A percentile compares a stretch with the other conserved stretches of the same genome.
phyloP scores from a whole-genome alignment of 1,140 invertebrate genomes.

The Calephelis nemesis region DNA sequence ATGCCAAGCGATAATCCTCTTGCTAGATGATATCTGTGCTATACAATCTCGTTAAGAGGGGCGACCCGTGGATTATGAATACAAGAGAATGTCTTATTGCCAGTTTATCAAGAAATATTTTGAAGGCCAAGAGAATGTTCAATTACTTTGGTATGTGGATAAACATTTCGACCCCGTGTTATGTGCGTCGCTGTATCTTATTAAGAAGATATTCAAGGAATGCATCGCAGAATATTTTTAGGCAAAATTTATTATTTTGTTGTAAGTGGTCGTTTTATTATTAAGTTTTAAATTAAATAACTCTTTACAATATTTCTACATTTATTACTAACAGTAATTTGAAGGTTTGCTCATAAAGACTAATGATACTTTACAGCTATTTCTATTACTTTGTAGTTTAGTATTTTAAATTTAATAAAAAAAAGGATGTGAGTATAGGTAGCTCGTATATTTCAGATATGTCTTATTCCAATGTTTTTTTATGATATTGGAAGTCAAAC shows the following conservation, averaged over 20 bases:
- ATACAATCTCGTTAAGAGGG: slow-evolving; percentile 33
- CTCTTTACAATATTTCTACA: too few relatives aligned
- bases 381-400: too few relatives aligned
- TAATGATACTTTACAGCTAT: too few relatives aligned
- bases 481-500: too few relatives aligned
- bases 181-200: slow-evolving; percentile 22
- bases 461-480: too few relatives aligned
- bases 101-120: slow-evolving; percentile 63
- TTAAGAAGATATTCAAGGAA: slow-evolving; percentile 6
- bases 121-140: slow-evolving; percentile 60
- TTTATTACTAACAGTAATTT: too few relatives aligned
- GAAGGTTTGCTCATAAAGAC: too few relatives aligned
- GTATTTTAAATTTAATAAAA: too few relatives aligned
- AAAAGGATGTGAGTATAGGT: too few relatives aligned
- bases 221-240: not conserved
- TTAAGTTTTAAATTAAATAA: too few relatives aligned
- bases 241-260: not conserved
- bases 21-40: not conserved
- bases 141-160: slow-evolving; percentile 60
- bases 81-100: slow-evolving; percentile 55
- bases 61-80: slow-evolving; percentile 52
- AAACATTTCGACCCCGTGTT: slow-evolving; percentile 29
- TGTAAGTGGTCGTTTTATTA: too few relatives aligned
- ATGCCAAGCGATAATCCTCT: not conserved
- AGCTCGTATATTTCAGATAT: too few relatives aligned